phyloP scores from a whole-genome alignment of 2,113 vertebrate species.

The Cyanoramphus novaezelandiae region DNA sequence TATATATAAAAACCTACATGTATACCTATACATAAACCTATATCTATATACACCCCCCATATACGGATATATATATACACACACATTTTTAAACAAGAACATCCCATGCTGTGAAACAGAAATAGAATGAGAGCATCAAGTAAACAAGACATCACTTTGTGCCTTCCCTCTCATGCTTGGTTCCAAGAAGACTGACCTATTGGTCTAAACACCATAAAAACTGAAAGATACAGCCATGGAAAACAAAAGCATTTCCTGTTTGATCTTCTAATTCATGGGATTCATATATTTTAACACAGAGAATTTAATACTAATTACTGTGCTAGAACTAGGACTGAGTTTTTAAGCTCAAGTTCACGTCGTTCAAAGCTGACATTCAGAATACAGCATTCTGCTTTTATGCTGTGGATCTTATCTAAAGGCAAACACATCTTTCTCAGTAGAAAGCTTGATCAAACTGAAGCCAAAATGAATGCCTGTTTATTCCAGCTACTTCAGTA shows the following conservation, averaged over 20 bases:
- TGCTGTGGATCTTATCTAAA: background rate
- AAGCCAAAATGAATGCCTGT: background rate
- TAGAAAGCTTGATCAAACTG: background rate
- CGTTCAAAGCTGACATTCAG: conserved; percentile 20
- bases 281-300: background rate
- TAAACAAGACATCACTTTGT: background rate
- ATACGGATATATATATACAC: background rate
- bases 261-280: background rate
- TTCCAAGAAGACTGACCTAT: background rate
- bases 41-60: background rate
- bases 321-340: background rate
- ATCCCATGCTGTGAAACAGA: background rate
- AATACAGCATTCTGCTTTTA: background rate
- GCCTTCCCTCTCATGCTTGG: background rate
- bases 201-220: background rate
- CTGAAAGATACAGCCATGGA: background rate
- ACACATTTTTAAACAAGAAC: background rate
- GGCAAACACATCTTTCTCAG: background rate
- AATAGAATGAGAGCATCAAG: background rate
- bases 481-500: background rate
- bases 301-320: background rate
- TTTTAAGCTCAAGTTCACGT: background rate
- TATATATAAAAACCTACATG: background rate
- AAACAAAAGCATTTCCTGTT: background rate
- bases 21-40: background rate